Conservation (phyloP, 2,888 invertebrate species). For the Helobdella robusta region DNA sequence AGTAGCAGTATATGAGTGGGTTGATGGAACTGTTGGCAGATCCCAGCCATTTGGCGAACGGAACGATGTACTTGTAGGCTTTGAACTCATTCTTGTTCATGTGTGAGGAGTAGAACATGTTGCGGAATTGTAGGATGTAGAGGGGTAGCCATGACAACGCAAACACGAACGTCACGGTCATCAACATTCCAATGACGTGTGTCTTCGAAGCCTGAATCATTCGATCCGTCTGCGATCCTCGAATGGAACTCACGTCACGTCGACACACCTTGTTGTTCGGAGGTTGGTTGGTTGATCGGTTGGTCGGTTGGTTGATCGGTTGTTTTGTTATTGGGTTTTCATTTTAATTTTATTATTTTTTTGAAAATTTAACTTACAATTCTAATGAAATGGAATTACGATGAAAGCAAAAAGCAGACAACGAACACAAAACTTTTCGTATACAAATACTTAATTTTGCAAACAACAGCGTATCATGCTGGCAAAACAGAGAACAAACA, state of each 20-base stretch:
- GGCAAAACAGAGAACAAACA: no score
- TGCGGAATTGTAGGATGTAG: slow-evolving; percentile 76
- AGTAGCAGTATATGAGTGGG: slow-evolving; percentile 84
- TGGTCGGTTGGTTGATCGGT: no score
- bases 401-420: no score
- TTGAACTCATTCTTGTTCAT: slow-evolving; percentile 21
- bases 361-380: no score
- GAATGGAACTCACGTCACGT: slow-evolving; percentile 76
- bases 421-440: no score
- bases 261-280: no score
- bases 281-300: no score
- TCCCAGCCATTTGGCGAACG: slow-evolving; percentile 83
- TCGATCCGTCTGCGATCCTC: slow-evolving; percentile 52
- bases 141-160: slow-evolving; percentile 85
- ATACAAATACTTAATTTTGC: no score
- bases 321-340: no score
- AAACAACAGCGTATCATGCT: no score
- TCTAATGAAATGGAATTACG: no score
- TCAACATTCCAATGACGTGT: slow-evolving; percentile 86
- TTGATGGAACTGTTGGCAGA: slow-evolving; percentile 90
- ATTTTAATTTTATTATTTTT: no score
- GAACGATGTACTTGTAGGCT: slow-evolving; percentile 56
- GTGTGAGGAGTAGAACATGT: slow-evolving; percentile 50
- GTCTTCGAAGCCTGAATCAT: slow-evolving; percentile 70
- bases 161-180: slow-evolving; percentile 82